A percentile compares a stretch with the other conserved stretches of the same genome.
These are phyloP conservation scores for Athripsodes cinereus DNA, from an alignment of 2,888 invertebrate species.

Conservation along the genomic window DNA sequence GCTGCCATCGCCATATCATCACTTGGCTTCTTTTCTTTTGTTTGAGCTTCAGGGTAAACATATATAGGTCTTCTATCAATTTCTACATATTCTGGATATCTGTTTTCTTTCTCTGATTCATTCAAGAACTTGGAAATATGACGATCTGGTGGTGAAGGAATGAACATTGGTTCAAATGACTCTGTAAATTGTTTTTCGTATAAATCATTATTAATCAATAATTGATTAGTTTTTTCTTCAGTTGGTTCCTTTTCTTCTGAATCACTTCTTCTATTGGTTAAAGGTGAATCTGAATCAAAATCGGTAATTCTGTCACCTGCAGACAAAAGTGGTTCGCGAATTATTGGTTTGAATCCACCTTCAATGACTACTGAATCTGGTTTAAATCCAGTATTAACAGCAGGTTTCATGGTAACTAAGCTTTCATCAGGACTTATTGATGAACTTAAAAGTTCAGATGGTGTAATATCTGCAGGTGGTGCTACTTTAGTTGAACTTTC, in stretches of 20 bases:
- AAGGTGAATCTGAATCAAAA: conserved; percentile 34
- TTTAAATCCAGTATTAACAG: conserved; percentile 71
- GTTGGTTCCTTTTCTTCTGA: conserved; percentile 42
- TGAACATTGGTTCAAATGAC: conserved; percentile 73
- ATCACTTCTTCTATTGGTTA: conserved; percentile 50
- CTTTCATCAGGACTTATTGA: conserved; percentile 26
- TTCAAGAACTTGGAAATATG: conserved; percentile 35
- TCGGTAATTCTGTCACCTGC: conserved; percentile 48
- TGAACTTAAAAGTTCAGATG: conserved; percentile 41
- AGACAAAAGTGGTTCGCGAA: conserved; percentile 49
- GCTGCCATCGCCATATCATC: conserved; percentile 65
- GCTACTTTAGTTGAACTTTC: conserved; percentile 18
- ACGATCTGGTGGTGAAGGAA: conserved; percentile 70
- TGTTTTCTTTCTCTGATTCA: conserved; percentile 26
- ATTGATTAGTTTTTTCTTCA: conserved; percentile 43
- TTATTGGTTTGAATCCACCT: conserved; percentile 78
- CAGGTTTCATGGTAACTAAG: conserved; percentile 46
- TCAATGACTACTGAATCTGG: conserved; percentile 77
- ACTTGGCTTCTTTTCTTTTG: conserved; percentile 32
- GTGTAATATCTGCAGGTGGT: conserved; percentile 35
- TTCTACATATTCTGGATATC: conserved; percentile 31
- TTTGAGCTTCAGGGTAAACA: conserved; percentile 35
- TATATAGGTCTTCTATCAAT: conserved; percentile 48
- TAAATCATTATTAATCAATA: conserved; percentile 36
- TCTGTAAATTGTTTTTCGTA: conserved; percentile 52